Evolutionary conservation across 2,888 invertebrate genomes (phyloP).

Genomic region (Chalcis sispes): DNA sequence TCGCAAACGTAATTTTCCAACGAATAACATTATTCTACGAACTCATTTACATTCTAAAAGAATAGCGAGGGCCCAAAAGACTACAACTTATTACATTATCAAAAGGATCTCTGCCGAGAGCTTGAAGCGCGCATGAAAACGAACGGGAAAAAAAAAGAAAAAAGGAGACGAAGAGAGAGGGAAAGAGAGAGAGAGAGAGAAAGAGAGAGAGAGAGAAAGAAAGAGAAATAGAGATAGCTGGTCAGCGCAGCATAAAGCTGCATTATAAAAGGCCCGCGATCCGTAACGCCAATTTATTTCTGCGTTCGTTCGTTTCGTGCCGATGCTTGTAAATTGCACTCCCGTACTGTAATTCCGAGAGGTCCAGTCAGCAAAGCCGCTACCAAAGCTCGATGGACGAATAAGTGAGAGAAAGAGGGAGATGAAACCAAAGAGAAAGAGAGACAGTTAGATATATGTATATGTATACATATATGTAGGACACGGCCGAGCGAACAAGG

Average conservation of each 20-base stretch:
- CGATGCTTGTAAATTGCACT: constrained; percentile 68
- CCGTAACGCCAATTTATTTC: constrained; percentile 71
- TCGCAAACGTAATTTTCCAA: too few species aligned
- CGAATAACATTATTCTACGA: too few species aligned
- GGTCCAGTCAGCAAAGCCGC: constrained; percentile 66
- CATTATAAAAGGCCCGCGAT: constrained; percentile 50
- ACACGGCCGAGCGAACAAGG: constrained; percentile 31
- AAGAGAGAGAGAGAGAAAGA: constrained; percentile 1
- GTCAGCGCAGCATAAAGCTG: constrained; percentile 15
- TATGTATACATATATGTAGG: not conserved
- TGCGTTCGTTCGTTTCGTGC: constrained; percentile 66
- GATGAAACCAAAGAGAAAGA: constrained; percentile 2
- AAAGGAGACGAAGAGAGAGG: not conserved
- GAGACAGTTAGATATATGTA: constrained; percentile 1
- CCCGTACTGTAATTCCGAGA: constrained; percentile 65
- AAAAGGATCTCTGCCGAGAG: not conserved
- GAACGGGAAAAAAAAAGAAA: not conserved
- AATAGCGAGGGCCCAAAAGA: not conserved
- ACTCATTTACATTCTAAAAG: too few species aligned
- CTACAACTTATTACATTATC: not conserved
- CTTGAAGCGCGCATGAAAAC: not conserved
- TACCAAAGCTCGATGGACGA: constrained; percentile 28
- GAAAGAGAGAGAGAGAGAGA: not conserved
- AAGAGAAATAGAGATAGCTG: not conserved
- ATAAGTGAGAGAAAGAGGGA: not conserved